Percentiles rank a stretch among this genome's conserved stretches.
Conservation (phyloP, 2,888 invertebrate genomes). For the Oxycera nigricornis region DNA sequence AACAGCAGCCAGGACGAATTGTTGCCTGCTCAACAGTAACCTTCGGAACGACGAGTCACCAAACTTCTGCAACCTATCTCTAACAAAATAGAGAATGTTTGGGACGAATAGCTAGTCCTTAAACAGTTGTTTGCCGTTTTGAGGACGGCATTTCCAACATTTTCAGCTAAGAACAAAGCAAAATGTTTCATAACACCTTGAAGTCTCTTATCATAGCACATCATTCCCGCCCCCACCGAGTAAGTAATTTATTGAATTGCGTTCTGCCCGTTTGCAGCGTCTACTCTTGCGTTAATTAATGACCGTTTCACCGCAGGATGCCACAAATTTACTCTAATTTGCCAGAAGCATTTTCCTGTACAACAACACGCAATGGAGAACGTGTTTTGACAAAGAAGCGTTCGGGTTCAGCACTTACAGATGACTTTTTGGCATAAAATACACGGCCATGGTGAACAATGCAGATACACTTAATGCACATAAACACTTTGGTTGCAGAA, state of each 20-base stretch:
- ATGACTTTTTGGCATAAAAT: conserved; percentile 41
- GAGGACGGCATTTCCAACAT: no score
- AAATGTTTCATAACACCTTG: background rate
- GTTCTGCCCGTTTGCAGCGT: background rate
- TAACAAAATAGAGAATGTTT: no score
- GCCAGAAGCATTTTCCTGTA: background rate
- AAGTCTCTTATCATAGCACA: background rate
- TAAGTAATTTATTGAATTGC: background rate
- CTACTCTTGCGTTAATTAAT: background rate
- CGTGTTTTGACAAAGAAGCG: background rate
- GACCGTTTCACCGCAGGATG: background rate
- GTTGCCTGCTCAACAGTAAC: no score
- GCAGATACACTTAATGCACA: conserved; percentile 1
- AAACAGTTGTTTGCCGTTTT: no score
- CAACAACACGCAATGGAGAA: background rate
- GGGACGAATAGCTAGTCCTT: no score
- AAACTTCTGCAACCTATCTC: no score
- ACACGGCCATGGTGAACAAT: conserved; percentile 33
- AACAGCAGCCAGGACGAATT: no score
- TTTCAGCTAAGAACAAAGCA: no score
- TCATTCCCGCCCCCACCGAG: background rate
- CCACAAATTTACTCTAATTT: background rate
- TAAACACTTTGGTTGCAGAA: conserved; percentile 4
- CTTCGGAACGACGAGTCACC: no score
- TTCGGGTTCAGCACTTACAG: conserved; percentile 35